These are phyloP conservation scores for Polyommatus icarus DNA, from an alignment of 2,888 invertebrate genomes.

Conservation along the genomic window DNA sequence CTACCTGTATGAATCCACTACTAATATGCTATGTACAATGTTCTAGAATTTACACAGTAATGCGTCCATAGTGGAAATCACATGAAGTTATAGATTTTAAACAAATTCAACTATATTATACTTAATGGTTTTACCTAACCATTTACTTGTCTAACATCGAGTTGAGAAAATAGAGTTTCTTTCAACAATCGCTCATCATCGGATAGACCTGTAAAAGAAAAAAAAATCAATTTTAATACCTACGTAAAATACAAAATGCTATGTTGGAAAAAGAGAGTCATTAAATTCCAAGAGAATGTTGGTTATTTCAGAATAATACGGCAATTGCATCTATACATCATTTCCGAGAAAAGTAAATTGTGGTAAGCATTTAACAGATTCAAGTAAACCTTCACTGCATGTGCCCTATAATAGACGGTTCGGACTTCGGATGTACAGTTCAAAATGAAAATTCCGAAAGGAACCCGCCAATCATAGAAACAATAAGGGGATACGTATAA, in stretches of 20 bases:
- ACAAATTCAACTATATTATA: conserved; percentile 43
- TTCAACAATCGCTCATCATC: conserved; percentile 58
- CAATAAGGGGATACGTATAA: conserved; percentile 4
- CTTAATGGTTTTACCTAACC: conserved; percentile 40
- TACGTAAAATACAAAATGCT: background rate
- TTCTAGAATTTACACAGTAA: conserved; percentile 24
- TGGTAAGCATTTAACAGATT: background rate
- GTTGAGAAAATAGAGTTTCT: conserved; percentile 54
- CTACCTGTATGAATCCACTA: conserved; percentile 19
- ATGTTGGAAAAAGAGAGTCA: background rate
- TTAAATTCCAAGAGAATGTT: too few relatives aligned
- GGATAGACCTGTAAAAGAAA: conserved; percentile 61
- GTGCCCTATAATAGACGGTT: background rate
- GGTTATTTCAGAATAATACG: background rate
- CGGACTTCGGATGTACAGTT: background rate
- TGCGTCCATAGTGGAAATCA: conserved; percentile 3
- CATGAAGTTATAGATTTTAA: conserved; percentile 17
- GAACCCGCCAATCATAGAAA: background rate
- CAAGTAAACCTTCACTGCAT: too few relatives aligned
- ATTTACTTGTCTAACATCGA: conserved; percentile 66
- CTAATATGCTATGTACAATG: conserved; percentile 35
- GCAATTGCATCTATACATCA: background rate
- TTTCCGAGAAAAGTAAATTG: background rate
- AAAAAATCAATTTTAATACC: background rate
- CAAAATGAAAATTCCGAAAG: background rate